A percentile compares a stretch with the other conserved stretches of the same genome.
Conservation (phyloP, 2,888 invertebrate genomes). For the Volucella inanis region DNA sequence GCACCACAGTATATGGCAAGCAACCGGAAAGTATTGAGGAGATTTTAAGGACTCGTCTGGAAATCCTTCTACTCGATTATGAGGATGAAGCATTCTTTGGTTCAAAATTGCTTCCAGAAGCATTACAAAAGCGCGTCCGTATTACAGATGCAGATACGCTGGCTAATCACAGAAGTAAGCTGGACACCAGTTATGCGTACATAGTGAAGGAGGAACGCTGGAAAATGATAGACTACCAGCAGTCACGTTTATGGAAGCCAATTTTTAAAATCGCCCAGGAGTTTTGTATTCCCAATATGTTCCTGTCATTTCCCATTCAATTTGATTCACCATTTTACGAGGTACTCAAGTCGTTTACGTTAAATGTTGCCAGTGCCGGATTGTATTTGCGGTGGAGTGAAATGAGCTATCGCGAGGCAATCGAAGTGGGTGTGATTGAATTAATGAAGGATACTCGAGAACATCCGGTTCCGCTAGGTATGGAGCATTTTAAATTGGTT, state of each 20-base stretch:
- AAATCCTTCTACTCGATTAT: slow-evolving; percentile 72
- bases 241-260: slow-evolving; percentile 73
- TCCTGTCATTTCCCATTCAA: slow-evolving; percentile 78
- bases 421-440: slow-evolving; percentile 37
- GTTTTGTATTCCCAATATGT: slow-evolving; percentile 76
- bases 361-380: slow-evolving; percentile 49
- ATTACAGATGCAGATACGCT: slow-evolving; percentile 60
- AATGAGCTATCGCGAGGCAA: slow-evolving; percentile 72
- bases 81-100: slow-evolving; percentile 58
- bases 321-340: slow-evolving; percentile 78
- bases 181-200: slow-evolving; percentile 69
- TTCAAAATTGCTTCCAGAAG: slow-evolving; percentile 67
- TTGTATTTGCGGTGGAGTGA: slow-evolving; percentile 63
- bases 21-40: slow-evolving; percentile 75
- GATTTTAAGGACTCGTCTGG: slow-evolving; percentile 65
- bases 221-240: slow-evolving; percentile 69
- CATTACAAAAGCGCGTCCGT: slow-evolving; percentile 44
- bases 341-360: slow-evolving; percentile 69
- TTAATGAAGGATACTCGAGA: slow-evolving; percentile 31
- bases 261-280: slow-evolving; percentile 70
- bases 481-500: slow-evolving; percentile 68
- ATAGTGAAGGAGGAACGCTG: slow-evolving; percentile 67
- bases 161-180: slow-evolving; percentile 55
- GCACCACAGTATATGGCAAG: slow-evolving; percentile 73
- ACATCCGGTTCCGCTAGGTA: slow-evolving; percentile 57